Evolutionary conservation across 1,140 invertebrate species (phyloP), one percentile per base, ranked within the genome.

Genomic region (Orussus abietinus): DNA sequence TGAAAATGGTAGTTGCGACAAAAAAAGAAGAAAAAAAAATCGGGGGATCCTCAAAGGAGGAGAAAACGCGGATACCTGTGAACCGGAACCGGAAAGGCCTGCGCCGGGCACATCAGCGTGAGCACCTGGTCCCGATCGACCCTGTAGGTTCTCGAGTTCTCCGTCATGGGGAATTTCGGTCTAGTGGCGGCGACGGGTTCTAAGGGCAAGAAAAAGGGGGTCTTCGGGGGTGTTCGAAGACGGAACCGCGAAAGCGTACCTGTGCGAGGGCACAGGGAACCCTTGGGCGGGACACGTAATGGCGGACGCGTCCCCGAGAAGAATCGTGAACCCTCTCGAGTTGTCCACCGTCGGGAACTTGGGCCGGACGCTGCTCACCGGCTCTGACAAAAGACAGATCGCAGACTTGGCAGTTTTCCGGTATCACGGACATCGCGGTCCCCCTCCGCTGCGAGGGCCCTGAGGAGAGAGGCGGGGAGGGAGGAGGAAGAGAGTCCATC

Each of bases 221-320:
- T 11, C 21, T 36, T 42, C 13, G 7, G n/a, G n/a, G n/a, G n/a
- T n/a, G n/a, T 37, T n/a, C 17, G 17, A 42, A 20, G n/a, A 20
- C 19, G 22, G 22, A 9, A 10, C 15, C 15, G 10, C 13, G 5
- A 41, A 45, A 31, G 18, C 37, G 45, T 53, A 75, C 71, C 76
- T 76, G 64, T 71, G 70, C 45, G 61, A 57, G 30, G 76, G 77
- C 13, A 73, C 54, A 14, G 78, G 78, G 52, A 68, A 77, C 22
- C 76, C 77, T 57, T 79, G 76, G 11, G 75, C 78, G 20, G 75
- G 79, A 67, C 86, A 88, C 38, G 85, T 75, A 45, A 90, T 67
- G 44, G 82, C 74, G 38, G 76, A 41, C 59, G 42, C 65, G 67
- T 51, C 51, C 42, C 55, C 63, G 63, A 13, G 53, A 48, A 40